Evolutionary conservation across 2,113 vertebrate genomes (phyloP).

Genomic region (Corythaeola cristata): DNA sequence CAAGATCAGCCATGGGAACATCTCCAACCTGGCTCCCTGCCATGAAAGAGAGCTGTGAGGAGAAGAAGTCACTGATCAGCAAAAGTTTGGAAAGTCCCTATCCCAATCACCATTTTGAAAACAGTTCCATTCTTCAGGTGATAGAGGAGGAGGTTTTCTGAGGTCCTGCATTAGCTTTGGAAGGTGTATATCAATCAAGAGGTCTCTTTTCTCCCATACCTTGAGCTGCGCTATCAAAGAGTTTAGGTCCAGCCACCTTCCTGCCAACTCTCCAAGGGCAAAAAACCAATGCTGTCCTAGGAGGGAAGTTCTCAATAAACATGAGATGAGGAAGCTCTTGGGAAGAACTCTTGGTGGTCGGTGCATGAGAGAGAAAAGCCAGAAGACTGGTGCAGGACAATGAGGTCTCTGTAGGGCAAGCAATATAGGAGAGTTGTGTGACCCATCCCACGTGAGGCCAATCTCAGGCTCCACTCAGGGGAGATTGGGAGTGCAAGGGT

Average conservation of each 20-base stretch:
- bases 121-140: background rate
- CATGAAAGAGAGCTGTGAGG: background rate
- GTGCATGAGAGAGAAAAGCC: background rate
- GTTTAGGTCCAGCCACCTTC: background rate
- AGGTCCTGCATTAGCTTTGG: background rate
- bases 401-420: background rate
- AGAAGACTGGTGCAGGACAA: background rate
- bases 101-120: background rate
- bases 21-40: background rate
- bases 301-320: background rate
- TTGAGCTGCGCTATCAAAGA: background rate
- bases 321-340: background rate
- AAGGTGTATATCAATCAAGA: background rate
- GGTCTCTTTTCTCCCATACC: background rate
- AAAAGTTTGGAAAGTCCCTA: background rate
- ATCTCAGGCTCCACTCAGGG: background rate
- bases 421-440: background rate
- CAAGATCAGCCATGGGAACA: background rate
- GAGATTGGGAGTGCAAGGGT: background rate
- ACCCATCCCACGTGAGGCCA: rapidly evolving
- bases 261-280: background rate
- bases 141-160: background rate
- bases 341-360: background rate
- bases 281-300: background rate
- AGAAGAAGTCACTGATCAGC: background rate